Evolutionary conservation across 2,797 vertebrate species (phyloP).

Genomic region (Setipinna tenuifilis): DNA sequence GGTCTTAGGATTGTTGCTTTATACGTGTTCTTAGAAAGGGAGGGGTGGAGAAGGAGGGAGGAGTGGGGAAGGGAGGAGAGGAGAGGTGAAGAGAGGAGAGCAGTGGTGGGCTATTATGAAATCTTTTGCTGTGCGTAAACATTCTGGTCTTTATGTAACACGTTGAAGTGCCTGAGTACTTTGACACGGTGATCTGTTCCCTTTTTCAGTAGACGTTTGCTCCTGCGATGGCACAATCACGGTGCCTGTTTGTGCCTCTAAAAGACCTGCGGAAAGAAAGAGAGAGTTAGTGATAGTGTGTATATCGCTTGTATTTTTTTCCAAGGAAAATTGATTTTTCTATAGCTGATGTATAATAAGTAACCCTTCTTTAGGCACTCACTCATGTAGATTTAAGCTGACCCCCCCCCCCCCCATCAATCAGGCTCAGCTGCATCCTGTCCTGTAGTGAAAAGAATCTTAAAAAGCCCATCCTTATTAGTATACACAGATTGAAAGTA

Average conservation of each 20-base stretch:
- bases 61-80: no score
- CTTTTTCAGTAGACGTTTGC: background rate
- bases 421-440: background rate
- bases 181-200: background rate
- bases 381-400: background rate
- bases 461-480: background rate
- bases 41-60: background rate
- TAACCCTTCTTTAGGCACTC: background rate
- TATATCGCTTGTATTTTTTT: background rate
- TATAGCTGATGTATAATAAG: background rate
- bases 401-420: background rate
- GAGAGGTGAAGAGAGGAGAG: background rate
- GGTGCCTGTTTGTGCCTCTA: background rate
- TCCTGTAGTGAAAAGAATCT: background rate
- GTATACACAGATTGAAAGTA: background rate
- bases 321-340: background rate
- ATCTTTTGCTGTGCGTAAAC: background rate
- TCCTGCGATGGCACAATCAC: background rate
- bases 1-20: slow-evolving; percentile 11
- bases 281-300: background rate
- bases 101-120: background rate
- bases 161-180: background rate
- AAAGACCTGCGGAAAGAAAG: background rate
- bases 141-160: background rate
- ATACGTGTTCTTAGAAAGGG: background rate